phyloP scores from a whole-genome alignment of 1,140 invertebrate genomes.

The Diuraphis noxia region DNA sequence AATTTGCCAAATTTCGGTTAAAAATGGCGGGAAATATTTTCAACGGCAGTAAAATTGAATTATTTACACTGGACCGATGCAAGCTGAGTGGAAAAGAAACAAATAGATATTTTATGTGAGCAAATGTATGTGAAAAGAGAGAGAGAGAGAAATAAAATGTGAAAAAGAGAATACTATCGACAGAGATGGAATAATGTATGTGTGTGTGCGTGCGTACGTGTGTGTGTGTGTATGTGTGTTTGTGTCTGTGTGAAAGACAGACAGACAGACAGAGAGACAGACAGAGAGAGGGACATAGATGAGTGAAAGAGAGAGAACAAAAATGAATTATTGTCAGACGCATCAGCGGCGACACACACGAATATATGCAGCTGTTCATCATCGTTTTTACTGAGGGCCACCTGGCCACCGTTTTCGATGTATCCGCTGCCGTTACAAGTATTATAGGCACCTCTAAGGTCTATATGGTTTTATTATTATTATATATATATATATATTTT shows the following conservation, averaged over 20 bases:
- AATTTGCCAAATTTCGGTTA: constrained; percentile 31
- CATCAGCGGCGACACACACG: constrained; percentile 49
- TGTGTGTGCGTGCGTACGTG: not conserved
- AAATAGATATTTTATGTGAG: constrained; percentile 55
- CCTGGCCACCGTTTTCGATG: constrained; percentile 46
- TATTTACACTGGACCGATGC: constrained; percentile 44
- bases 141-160: constrained; percentile 46
- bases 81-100: constrained; percentile 11
- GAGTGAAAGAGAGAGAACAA: constrained; percentile 21
- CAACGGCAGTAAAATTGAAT: constrained; percentile 46
- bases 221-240: not conserved
- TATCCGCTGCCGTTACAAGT: constrained; percentile 49
- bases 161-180: not conserved
- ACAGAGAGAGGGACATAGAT: constrained; percentile 38
- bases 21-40: constrained; percentile 52
- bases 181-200: constrained; percentile 10
- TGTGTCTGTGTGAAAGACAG: too few relatives aligned
- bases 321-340: constrained; percentile 53
- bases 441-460: constrained; percentile 49
- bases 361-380: constrained; percentile 48
- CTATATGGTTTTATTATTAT: constrained; percentile 52
- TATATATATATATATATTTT: not conserved
- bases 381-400: constrained; percentile 48
- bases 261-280: not conserved
- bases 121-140: constrained; percentile 7